phyloP scores from a whole-genome alignment of 2,888 invertebrate genomes.

The Andrena praecox region DNA sequence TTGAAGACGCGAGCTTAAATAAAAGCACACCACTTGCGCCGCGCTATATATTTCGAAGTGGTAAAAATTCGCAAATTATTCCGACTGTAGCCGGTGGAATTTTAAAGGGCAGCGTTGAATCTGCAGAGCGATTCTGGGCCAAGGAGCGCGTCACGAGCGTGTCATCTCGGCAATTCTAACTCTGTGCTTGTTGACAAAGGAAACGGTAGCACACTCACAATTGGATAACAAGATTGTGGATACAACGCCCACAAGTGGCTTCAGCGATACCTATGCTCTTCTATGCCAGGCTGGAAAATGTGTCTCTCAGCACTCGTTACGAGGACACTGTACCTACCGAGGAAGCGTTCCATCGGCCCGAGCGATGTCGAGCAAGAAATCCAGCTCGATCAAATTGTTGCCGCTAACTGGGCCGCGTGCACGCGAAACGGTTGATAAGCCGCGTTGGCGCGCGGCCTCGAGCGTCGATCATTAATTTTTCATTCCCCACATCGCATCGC shows the following conservation, averaged over 20 bases:
- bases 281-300: too few species aligned
- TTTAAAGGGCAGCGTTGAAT: neutral
- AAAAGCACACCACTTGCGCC: neutral
- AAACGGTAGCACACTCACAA: too few species aligned
- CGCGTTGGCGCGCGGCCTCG: neutral
- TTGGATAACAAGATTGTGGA: too few species aligned
- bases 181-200: too few species aligned
- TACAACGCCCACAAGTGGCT: too few species aligned
- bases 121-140: too few species aligned
- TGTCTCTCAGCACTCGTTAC: too few species aligned
- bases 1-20: conserved; percentile 22
- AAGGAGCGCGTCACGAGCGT: too few species aligned
- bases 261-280: too few species aligned
- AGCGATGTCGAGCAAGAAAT: neutral
- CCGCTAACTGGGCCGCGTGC: neutral
- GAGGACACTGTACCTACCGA: too few species aligned
- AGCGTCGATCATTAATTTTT: conserved; percentile 69
- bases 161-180: too few species aligned
- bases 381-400: conserved; percentile 35
- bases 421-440: conserved; percentile 50
- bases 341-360: neutral
- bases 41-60: neutral
- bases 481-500: conserved; percentile 67
- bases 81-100: neutral
- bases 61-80: neutral